phyloP scores from a whole-genome alignment of 2,888 invertebrate genomes.

The Conistra vaccinii region DNA sequence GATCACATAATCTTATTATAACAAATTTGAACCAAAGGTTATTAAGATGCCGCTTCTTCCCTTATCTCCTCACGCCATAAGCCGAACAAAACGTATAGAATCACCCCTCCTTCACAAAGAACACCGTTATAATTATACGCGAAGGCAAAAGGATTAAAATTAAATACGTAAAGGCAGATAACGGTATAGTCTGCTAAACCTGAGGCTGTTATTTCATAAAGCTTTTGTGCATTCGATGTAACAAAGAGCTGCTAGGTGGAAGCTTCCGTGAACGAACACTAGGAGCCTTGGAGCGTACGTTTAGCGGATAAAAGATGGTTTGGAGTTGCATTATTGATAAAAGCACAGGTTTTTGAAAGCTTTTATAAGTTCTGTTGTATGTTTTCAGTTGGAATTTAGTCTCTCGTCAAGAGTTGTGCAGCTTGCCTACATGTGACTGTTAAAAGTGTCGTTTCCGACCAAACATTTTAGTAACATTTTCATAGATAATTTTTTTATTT shows the following conservation, averaged over 20 bases:
- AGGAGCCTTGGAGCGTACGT: not conserved
- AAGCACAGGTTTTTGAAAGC: not conserved
- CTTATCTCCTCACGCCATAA: slow-evolving; percentile 1
- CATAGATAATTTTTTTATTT: no score
- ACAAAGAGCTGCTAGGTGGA: slow-evolving; percentile 29
- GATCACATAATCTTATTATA: not conserved
- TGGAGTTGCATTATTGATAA: not conserved
- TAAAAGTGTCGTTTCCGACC: no score
- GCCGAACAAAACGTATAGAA: slow-evolving; percentile 16
- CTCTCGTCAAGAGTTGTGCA: not conserved
- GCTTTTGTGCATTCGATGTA: slow-evolving; percentile 27
- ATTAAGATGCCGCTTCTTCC: not conserved
- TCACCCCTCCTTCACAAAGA: slow-evolving; percentile 27
- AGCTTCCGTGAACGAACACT: slow-evolving; percentile 12
- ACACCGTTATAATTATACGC: slow-evolving; percentile 24
- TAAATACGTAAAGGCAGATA: slow-evolving; percentile 42
- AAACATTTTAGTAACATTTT: not conserved
- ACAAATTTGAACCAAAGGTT: not conserved
- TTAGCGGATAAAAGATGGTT: slow-evolving; percentile 6
- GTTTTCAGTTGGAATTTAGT: not conserved
- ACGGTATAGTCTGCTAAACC: slow-evolving; percentile 7
- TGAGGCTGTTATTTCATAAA: slow-evolving; percentile 20
- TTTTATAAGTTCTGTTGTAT: not conserved
- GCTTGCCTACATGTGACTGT: no score
- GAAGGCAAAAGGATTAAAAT: slow-evolving; percentile 54